Evolutionary conservation across 1,140 invertebrate genomes (phyloP).

Genomic region (Leguminivora glycinivorella): DNA sequence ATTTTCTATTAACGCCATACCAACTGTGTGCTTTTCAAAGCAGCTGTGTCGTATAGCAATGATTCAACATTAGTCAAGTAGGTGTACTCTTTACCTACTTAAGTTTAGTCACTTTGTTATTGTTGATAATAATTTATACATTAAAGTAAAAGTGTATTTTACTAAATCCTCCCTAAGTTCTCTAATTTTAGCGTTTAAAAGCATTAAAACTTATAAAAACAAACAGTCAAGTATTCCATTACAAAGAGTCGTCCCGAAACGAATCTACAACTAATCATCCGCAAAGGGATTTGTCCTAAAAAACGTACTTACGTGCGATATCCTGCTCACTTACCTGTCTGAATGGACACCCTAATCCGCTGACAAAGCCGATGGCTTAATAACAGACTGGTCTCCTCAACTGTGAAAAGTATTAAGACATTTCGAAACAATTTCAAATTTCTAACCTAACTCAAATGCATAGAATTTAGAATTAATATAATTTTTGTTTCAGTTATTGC

Average conservation of each 20-base stretch:
- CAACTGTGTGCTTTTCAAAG: too few relatives aligned
- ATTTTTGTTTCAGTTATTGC: background rate
- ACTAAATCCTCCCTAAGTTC: background rate
- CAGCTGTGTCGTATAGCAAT: too few relatives aligned
- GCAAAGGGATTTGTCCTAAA: conserved; percentile 43
- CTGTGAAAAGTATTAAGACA: background rate
- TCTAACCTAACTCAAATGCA: background rate
- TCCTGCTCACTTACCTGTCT: conserved; percentile 60
- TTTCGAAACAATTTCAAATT: background rate
- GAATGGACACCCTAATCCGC: conserved; percentile 55
- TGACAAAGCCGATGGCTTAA: conserved; percentile 47
- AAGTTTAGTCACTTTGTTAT: background rate
- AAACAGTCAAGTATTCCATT: conserved; percentile 19
- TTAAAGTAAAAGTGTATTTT: conserved; percentile 3
- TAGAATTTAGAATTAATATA: background rate
- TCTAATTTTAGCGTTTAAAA: conserved; percentile 11
- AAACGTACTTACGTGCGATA: conserved; percentile 39
- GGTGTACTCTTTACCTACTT: background rate
- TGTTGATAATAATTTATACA: background rate
- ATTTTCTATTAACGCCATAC: too few relatives aligned
- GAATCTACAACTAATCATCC: conserved; percentile 55
- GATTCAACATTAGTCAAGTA: too few relatives aligned
- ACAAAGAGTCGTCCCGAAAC: conserved; percentile 43
- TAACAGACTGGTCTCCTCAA: background rate
- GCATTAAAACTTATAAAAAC: conserved; percentile 17